Evolutionary conservation across 2,797 vertebrate genomes (phyloP).

Genomic region (Gallinago solitaria): DNA sequence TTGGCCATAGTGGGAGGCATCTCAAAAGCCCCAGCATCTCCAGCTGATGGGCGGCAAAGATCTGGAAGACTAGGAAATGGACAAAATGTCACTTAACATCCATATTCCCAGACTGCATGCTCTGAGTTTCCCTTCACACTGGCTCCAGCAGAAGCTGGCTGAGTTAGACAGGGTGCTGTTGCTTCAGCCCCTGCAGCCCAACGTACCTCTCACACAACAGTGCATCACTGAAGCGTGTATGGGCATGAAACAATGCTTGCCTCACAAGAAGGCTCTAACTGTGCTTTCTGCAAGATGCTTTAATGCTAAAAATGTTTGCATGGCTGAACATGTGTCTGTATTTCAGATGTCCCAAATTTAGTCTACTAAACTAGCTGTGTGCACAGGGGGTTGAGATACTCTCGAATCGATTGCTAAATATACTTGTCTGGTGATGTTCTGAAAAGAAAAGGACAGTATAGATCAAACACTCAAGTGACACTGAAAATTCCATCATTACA

Average conservation of each 20-base stretch:
- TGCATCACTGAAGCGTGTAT: not conserved
- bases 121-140: not conserved
- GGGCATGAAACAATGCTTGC: not conserved
- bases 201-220: fast-evolving
- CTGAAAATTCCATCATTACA: not conserved
- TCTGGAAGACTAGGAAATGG: not conserved
- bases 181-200: not conserved
- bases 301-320: not conserved
- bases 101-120: not conserved
- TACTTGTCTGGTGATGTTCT: not conserved
- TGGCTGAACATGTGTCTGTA: not conserved
- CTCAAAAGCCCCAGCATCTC: not conserved
- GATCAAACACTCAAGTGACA: not conserved
- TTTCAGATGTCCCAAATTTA: not conserved
- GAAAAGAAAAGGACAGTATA: not conserved
- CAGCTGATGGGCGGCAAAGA: not conserved
- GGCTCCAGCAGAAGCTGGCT: not conserved
- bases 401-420: not conserved
- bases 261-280: not conserved
- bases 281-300: not conserved
- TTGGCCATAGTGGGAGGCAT: not conserved
- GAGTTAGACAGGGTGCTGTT: not conserved
- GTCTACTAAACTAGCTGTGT: not conserved
- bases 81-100: not conserved
- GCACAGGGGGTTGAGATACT: not conserved